Conservation (phyloP, 2,888 invertebrate genomes). For the Brenthis ino region DNA sequence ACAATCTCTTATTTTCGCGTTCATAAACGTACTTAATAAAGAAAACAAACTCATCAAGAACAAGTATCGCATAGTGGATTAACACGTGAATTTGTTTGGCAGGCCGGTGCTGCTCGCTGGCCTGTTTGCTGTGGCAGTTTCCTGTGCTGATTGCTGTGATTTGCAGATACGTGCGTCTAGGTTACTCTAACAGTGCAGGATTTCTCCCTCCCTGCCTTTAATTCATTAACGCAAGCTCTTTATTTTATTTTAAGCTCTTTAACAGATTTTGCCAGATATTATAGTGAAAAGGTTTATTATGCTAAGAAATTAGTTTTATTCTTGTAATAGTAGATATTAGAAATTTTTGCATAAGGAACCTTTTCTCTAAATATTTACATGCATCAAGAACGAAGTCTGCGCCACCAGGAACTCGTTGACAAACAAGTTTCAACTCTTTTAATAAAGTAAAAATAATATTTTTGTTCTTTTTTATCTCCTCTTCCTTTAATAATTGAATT, state of each 20-base stretch:
- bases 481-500: not conserved
- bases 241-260: not conserved
- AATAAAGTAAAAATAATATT: conserved; percentile 27
- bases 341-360: conserved; percentile 21
- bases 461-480: not conserved
- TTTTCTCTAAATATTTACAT: conserved; percentile 36
- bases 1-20: conserved; percentile 1
- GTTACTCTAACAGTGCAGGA: conserved; percentile 59
- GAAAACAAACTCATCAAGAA: not conserved
- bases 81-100: conserved; percentile 78
- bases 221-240: not conserved
- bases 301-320: conserved; percentile 3
- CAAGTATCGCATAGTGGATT: conserved; percentile 51
- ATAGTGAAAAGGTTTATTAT: conserved; percentile 25
- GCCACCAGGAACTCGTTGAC: conserved; percentile 16
- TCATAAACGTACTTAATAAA: conserved; percentile 2
- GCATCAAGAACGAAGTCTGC: conserved; percentile 45
- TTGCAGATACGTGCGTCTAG: conserved; percentile 75
- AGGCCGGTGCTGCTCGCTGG: conserved; percentile 82
- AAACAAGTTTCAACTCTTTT: conserved; percentile 22
- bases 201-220: conserved; percentile 61
- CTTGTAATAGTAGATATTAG: not conserved
- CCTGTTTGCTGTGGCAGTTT: conserved; percentile 81
- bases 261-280: not conserved
- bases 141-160: conserved; percentile 78